Conservation (phyloP, 2,797 vertebrate species). For the Arctocebus calabarensis region DNA sequence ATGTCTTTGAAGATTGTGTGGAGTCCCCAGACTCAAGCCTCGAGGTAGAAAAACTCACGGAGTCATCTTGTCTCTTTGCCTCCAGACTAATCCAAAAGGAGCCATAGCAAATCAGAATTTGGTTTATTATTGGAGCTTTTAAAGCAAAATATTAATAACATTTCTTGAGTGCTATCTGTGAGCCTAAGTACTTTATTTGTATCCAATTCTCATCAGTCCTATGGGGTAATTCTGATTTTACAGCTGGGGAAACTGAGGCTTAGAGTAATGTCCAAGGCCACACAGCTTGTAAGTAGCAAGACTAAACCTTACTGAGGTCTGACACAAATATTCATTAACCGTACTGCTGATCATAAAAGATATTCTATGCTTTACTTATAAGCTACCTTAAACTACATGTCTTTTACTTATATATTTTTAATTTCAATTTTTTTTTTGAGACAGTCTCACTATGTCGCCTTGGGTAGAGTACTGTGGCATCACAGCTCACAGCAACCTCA, state of each 20-base stretch:
- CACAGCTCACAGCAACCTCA: too few relatives aligned
- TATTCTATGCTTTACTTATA: slow-evolving; percentile 22
- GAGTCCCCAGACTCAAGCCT: slow-evolving; percentile 9
- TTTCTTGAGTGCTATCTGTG: slow-evolving; percentile 14
- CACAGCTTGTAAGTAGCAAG: neutral
- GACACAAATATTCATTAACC: neutral
- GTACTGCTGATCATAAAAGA: neutral
- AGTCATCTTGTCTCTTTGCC: slow-evolving; percentile 45
- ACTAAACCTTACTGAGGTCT: slow-evolving; percentile 10
- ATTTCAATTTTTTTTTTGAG: neutral
- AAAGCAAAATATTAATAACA: slow-evolving; percentile 29
- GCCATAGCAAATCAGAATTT: neutral
- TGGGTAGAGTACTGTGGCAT: too few relatives aligned
- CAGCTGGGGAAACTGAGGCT: slow-evolving; percentile 54
- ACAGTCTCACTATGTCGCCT: too few relatives aligned
- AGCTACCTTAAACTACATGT: neutral
- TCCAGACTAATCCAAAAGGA: slow-evolving; percentile 31
- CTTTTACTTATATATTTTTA: neutral
- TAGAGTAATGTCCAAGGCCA: neutral
- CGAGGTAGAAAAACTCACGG: slow-evolving; percentile 26
- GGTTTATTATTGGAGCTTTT: slow-evolving; percentile 36
- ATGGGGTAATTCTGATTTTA: slow-evolving; percentile 48
- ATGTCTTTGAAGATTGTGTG: neutral
- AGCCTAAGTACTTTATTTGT: neutral
- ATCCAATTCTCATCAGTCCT: neutral